Base-by-base conservation (phyloP, 2,888 invertebrate species). In the Gortyna flavago region DNA sequence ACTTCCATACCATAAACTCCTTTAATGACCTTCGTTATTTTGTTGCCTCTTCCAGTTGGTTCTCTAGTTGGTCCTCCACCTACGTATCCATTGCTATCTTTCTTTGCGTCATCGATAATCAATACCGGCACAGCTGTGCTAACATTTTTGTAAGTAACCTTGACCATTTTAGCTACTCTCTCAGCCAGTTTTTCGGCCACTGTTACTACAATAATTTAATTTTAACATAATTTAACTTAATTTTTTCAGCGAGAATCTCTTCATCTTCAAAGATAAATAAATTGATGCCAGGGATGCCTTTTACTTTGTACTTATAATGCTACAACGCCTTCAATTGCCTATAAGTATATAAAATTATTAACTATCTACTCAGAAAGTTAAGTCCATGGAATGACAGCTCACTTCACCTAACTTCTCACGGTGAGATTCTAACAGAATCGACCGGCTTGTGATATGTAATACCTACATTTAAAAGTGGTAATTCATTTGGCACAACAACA, bases 241-340 rank as follows among this genome's bases (percentile, higher is more conserved):
- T 97, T 29, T 95, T 95, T 41, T 95, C 96, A 41, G 97, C 97
- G 44, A 97, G 93, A 65, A 97, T 94, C 86, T 97, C 96, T 90
- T 97, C 97, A 4, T 95, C 91, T 61, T 93, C 92, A 4, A 92
- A 88, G 0, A 95, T 93, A 87, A 97, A 97, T 2, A 95, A 93
- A 92, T 98, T 98, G 59, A 93, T 94, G 0, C 98, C 98, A 0
- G 98, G 98, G 61, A 98, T 97, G 88, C 98, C 98, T 87, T 97
- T 97, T 0, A 97, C 97, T 48, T 97, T 97, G 80, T 97, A n/a
- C n/a, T n/a, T n/a, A 97, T 67, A 98, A 95, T 0, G 97, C 97
- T 41, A 97, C 88, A 0, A 98, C 98, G 0, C 98, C 98, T 25
- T 97, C 95, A 64, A 97, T 94, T 83, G 94, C 94, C 97, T 98